Evolutionary conservation across 2,888 invertebrate species (phyloP).

Genomic region (Heteropelma amictum): DNA sequence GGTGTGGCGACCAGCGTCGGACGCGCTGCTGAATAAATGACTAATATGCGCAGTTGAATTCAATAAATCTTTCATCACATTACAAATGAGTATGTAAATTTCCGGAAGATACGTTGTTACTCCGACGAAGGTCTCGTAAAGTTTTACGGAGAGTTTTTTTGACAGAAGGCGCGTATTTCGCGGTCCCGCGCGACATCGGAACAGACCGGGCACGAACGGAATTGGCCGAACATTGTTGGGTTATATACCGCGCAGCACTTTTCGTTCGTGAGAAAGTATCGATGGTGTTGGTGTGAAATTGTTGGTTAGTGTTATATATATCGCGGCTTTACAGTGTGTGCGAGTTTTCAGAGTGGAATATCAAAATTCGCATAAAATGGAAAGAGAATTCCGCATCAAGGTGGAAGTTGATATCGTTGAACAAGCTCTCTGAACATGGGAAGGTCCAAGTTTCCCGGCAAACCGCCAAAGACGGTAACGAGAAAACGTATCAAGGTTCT

Average conservation of each 20-base stretch:
- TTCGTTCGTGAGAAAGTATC: conserved; percentile 30
- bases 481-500: conserved; percentile 91
- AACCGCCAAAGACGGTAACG: conserved; percentile 92
- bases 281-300: conserved; percentile 47
- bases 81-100: too few species aligned
- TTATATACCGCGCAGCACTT: conserved; percentile 24
- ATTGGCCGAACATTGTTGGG: conserved; percentile 57
- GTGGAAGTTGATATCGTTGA: conserved; percentile 79
- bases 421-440: conserved; percentile 83
- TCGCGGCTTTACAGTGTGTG: conserved; percentile 56
- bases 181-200: conserved; percentile 62
- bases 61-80: too few species aligned
- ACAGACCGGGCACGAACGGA: conserved; percentile 62
- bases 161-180: conserved; percentile 72
- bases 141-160: conserved; percentile 52
- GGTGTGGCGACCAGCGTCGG: neutral
- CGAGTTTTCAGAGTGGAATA: conserved; percentile 60
- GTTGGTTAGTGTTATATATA: conserved; percentile 59
- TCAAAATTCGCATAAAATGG: conserved; percentile 67
- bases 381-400: conserved; percentile 69
- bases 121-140: conserved; percentile 10
- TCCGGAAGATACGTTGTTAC: too few species aligned
- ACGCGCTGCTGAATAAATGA: neutral
- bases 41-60: too few species aligned
- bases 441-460: conserved; percentile 92